These are phyloP conservation scores for Netelia virgata DNA, from an alignment of 2,888 invertebrate species.

Conservation along the genomic window DNA sequence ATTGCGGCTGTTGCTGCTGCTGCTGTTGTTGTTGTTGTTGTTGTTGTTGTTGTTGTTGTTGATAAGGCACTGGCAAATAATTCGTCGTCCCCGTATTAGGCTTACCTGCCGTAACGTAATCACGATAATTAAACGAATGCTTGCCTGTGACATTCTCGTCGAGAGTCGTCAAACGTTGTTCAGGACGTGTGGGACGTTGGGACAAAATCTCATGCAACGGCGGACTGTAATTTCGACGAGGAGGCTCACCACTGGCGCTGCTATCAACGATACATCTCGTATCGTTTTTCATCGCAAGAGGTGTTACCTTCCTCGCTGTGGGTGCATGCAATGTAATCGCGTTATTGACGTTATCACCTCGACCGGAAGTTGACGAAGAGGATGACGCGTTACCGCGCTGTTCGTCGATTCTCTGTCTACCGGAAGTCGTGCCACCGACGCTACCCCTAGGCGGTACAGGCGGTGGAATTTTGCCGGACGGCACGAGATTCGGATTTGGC, in stretches of 20 bases:
- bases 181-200: constrained; percentile 48
- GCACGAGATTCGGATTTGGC: constrained; percentile 87
- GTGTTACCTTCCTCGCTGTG: constrained; percentile 54
- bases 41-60: background rate
- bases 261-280: background rate
- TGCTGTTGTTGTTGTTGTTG: background rate
- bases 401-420: constrained; percentile 73
- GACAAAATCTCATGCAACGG: constrained; percentile 63
- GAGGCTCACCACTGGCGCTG: constrained; percentile 40
- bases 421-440: constrained; percentile 69
- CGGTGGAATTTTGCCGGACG: constrained; percentile 90
- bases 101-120: constrained; percentile 11
- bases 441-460: constrained; percentile 94
- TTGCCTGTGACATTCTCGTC: background rate
- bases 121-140: constrained; percentile 6
- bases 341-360: constrained; percentile 81
- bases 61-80: constrained; percentile 20
- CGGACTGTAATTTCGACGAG: constrained; percentile 41
- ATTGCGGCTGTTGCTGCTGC: background rate
- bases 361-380: constrained; percentile 77
- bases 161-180: constrained; percentile 34
- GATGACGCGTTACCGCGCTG: constrained; percentile 75
- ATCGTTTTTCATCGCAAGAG: constrained; percentile 50
- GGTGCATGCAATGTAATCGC: constrained; percentile 70
- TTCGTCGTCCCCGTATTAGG: constrained; percentile 4